Percentiles rank a stretch among this genome's conserved stretches.
These are phyloP conservation scores for Plagodis pulveraria DNA, from an alignment of 2,888 invertebrate species.

Conservation along the genomic window DNA sequence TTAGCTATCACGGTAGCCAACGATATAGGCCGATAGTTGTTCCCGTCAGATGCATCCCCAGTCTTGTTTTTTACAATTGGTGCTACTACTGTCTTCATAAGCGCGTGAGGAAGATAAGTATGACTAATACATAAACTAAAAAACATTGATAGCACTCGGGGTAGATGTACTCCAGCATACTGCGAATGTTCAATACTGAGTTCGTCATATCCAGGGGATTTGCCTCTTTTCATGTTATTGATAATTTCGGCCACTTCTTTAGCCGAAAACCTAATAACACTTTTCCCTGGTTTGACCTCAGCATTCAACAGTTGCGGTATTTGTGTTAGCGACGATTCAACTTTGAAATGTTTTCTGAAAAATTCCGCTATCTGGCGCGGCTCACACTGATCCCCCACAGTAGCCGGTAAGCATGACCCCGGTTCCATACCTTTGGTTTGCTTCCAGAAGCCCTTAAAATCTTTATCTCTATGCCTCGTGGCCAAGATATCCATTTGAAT, in stretches of 20 bases:
- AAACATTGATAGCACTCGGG: neutral
- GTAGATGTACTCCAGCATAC: neutral
- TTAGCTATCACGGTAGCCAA: neutral
- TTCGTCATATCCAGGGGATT: neutral
- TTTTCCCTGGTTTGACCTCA: too few species aligned
- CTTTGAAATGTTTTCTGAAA: too few species aligned
- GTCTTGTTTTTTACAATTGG: neutral
- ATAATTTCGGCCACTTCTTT: neutral
- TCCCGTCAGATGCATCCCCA: neutral
- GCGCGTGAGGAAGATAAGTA: neutral
- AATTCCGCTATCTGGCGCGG: too few species aligned
- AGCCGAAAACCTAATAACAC: too few species aligned
- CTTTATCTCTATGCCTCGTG: too few species aligned
- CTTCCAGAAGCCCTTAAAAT: too few species aligned
- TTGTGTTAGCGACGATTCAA: too few species aligned
- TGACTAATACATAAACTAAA: neutral
- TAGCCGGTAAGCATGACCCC: too few species aligned
- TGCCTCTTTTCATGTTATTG: neutral
- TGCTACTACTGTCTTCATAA: neutral
- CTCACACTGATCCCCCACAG: too few species aligned
- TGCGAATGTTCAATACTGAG: neutral
- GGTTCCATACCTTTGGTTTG: too few species aligned
- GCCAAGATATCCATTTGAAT: too few species aligned
- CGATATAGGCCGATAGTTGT: neutral
- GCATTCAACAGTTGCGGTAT: too few species aligned